phyloP scores from a whole-genome alignment of 2,113 vertebrate genomes.

The Cephalopterus ornatus region DNA sequence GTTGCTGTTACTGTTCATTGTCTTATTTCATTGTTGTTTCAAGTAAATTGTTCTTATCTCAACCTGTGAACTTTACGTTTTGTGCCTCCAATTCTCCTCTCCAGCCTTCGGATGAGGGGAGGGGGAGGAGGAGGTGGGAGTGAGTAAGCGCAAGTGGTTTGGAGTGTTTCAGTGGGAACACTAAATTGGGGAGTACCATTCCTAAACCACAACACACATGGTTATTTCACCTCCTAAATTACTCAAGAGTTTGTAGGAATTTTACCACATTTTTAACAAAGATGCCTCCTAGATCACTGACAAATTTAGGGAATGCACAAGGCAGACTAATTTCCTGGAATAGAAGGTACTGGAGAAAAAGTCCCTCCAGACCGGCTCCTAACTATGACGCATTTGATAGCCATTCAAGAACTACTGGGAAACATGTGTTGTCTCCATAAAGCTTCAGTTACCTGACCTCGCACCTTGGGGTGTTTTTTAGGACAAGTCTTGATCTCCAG shows the following conservation, averaged over 20 bases:
- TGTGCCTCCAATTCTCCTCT: background rate
- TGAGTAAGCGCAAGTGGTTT: background rate
- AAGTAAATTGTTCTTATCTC: no score
- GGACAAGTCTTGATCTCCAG: background rate
- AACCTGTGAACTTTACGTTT: background rate
- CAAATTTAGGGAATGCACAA: background rate
- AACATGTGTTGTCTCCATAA: no score
- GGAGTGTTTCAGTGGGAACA: background rate
- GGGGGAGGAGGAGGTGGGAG: background rate
- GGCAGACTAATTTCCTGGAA: slow-evolving; percentile 34
- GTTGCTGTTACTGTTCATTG: background rate
- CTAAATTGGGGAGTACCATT: background rate
- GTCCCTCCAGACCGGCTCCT: background rate
- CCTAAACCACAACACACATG: no score
- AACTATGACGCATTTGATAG: no score
- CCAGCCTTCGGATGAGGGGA: background rate
- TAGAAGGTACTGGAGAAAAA: background rate
- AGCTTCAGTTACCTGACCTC: background rate
- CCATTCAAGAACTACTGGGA: no score
- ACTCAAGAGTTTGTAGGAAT: background rate
- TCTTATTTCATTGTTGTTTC: background rate
- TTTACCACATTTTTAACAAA: background rate
- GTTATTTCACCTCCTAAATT: background rate
- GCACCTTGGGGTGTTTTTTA: background rate
- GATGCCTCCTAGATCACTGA: background rate